These are phyloP conservation scores for Calypte anna DNA, from an alignment of 2,113 vertebrate species.

Conservation along the genomic window DNA sequence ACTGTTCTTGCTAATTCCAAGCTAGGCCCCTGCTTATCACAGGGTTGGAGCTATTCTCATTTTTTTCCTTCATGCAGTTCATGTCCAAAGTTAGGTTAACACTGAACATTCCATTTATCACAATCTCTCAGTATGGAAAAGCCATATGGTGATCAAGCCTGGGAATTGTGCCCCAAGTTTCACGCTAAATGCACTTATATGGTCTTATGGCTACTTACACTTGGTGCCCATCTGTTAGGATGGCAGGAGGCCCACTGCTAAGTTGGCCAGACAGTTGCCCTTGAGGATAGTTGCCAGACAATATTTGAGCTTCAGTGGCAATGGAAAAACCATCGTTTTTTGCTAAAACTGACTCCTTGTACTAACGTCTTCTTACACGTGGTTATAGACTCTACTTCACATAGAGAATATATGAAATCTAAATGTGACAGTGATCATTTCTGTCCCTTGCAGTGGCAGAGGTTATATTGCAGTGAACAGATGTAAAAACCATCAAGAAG, in stretches of 20 bases:
- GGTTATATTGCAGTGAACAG: background rate
- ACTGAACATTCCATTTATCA: background rate
- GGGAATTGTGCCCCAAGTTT: constrained; percentile 68
- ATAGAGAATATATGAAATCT: background rate
- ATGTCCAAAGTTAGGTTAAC: background rate
- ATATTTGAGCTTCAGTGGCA: constrained; percentile 32
- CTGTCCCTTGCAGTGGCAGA: background rate
- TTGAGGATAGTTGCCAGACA: constrained; percentile 55
- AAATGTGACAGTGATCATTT: background rate
- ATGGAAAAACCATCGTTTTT: background rate
- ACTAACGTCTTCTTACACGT: background rate
- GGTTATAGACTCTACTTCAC: background rate
- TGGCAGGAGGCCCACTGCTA: constrained; percentile 61
- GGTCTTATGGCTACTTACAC: constrained; percentile 69
- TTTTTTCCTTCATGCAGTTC: background rate
- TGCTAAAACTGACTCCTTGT: background rate
- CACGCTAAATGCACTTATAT: constrained; percentile 70
- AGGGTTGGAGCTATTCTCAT: background rate
- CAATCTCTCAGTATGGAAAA: constrained; percentile 34
- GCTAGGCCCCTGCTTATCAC: background rate
- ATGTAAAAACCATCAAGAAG: background rate
- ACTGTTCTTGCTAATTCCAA: background rate
- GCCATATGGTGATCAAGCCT: constrained; percentile 63
- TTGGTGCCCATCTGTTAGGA: constrained; percentile 74
- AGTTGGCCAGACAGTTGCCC: constrained; percentile 49